Percentiles rank a stretch among this genome's conserved stretches.
These are phyloP conservation scores for Sakesphorus luctuosus DNA, from an alignment of 2,113 vertebrate genomes.

Conservation along the genomic window DNA sequence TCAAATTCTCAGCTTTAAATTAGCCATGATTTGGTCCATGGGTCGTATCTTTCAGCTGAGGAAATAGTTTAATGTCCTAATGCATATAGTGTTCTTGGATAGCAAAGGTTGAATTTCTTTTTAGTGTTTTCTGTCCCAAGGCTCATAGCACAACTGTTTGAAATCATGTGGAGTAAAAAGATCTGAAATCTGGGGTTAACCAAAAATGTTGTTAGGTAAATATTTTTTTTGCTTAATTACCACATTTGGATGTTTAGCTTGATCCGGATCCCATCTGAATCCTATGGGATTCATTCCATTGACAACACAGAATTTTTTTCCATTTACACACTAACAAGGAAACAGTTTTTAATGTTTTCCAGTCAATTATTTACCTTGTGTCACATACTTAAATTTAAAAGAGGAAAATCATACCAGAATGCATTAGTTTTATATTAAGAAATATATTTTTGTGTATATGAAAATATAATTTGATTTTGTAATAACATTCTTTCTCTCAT, in stretches of 20 bases:
- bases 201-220: conserved; percentile 27
- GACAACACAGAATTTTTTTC: background rate
- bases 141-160: conserved; percentile 15
- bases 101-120: background rate
- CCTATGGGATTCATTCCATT: background rate
- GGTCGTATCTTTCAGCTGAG: conserved; percentile 30
- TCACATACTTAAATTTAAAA: background rate
- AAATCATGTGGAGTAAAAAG: conserved; percentile 13
- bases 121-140: background rate
- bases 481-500: background rate
- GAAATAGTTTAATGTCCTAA: conserved; percentile 33
- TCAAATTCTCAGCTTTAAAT: conserved; percentile 61
- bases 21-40: conserved; percentile 37
- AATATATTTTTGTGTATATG: background rate
- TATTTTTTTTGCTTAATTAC: conserved; percentile 29
- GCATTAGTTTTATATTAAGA: conserved; percentile 16
- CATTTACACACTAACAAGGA: background rate
- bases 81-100: background rate
- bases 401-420: background rate
- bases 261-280: background rate
- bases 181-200: conserved; percentile 17
- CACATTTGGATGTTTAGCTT: background rate
- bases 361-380: conserved; percentile 1
- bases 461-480: background rate
- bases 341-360: background rate